Evolutionary conservation across 1,140 invertebrate species (phyloP), one percentile per base, ranked within the genome.

Genomic region (Saxidomus purpurata): DNA sequence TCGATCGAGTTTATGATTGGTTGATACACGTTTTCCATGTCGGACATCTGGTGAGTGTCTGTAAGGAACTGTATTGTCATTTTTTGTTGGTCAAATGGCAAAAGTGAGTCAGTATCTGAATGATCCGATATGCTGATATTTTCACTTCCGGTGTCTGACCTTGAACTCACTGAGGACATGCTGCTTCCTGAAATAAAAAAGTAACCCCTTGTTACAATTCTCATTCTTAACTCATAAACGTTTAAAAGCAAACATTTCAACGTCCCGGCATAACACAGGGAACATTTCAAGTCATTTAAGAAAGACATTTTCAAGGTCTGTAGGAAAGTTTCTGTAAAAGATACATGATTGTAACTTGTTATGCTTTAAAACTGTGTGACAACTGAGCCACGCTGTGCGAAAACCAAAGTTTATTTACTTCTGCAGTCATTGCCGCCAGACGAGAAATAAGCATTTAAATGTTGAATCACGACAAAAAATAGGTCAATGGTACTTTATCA

Each of bases 1-100:
- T 95, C 94, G 2, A 95, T 87, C 91, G 90, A 93, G 82, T 91
- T 86, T 25, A 94, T 90, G 11, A 94, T 83, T 2, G 93, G 91
- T 61, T 94, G 92, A 69, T 94, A 95, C 15, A 94, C 87, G 31
- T 94, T 91, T 84, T 91, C 85, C 86, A 94, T 84, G 0, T 92
- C 84, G 43, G 85, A 90, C 4, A 92, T 90, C 63, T 92, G 89
- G 88, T 90, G 77, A 38, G 92, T 79, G 49, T 92, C 92, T 40
- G 92, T 89, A 22, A 92, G 87, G 52, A 91, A 90, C 22, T 92
- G 90, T 2, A 92, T 28, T 43, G 89, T 90, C 85, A 92, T 77
- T 47, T 89, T 83, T 43, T 91, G 90, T 31, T 90, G 90, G 52
- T 92, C 92, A 36, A 89, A 90, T 2, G 91, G 87, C 80, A 90